These are phyloP conservation scores for Podiceps cristatus DNA, from an alignment of 2,113 vertebrate species.

Conservation along the genomic window DNA sequence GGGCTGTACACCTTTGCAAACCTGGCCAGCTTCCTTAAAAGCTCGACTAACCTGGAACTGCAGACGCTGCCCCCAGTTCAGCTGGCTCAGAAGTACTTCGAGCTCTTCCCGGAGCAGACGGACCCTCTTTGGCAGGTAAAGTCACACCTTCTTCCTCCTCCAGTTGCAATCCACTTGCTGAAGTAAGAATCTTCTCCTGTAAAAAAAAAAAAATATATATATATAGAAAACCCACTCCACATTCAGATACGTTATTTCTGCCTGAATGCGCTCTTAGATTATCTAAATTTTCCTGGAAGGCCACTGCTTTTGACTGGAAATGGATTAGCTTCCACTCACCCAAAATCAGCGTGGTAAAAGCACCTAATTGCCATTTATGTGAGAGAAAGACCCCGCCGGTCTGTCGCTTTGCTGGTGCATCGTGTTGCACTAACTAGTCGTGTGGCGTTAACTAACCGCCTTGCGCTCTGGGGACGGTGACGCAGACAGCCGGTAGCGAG, in stretches of 20 bases:
- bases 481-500: not conserved
- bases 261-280: not conserved
- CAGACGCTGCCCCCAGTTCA: constrained; percentile 90
- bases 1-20: constrained; percentile 95
- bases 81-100: constrained; percentile 95
- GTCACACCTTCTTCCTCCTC: not conserved
- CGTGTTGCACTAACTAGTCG: not conserved
- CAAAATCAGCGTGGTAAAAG: not conserved
- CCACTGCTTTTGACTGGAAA: not conserved
- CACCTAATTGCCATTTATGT: not conserved
- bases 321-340: not conserved
- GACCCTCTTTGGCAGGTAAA: constrained; percentile 97
- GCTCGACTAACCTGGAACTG: constrained; percentile 90
- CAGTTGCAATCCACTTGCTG: rapidly evolving
- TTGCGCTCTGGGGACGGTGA: not conserved
- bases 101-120: constrained; percentile 93
- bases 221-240: not conserved
- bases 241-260: not conserved
- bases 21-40: constrained; percentile 90
- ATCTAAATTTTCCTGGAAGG: not conserved
- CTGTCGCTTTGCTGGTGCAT: not conserved
- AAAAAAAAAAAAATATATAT: not conserved
- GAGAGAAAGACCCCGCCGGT: not conserved
- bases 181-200: not conserved
- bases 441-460: not conserved